phyloP scores from a whole-genome alignment of 2,888 invertebrate genomes.

The Drosophila stalkeri region DNA sequence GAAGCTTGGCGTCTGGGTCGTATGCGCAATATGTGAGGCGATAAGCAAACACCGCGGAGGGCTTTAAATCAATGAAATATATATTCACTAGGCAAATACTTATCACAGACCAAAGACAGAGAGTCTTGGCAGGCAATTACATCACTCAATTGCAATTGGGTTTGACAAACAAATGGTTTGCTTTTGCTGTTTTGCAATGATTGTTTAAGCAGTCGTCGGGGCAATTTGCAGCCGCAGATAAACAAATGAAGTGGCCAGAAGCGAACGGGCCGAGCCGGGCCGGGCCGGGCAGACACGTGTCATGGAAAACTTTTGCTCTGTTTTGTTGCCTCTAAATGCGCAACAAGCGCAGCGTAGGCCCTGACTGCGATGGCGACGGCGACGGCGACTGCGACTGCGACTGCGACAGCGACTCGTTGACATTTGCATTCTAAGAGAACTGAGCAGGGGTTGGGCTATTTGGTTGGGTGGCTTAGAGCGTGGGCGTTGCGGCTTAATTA shows the following conservation, averaged over 20 bases:
- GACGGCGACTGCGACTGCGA: conserved; percentile 11
- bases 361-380: conserved; percentile 9
- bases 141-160: conserved; percentile 54
- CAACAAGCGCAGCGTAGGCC: conserved; percentile 55
- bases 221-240: conserved; percentile 35
- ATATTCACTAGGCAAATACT: conserved; percentile 19
- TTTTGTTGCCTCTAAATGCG: conserved; percentile 47
- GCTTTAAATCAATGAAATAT: conserved; percentile 38
- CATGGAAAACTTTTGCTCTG: conserved; percentile 43
- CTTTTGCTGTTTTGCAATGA: conserved; percentile 26
- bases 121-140: conserved; percentile 30
- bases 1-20: conserved; percentile 23
- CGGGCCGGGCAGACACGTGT: conserved; percentile 46
- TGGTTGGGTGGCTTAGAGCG: conserved; percentile 2
- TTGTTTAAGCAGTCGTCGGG: conserved; percentile 39
- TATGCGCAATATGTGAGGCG: conserved; percentile 46
- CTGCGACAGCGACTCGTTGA: conserved; percentile 43
- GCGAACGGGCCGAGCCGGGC: conserved; percentile 2
- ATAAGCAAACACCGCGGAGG: conserved; percentile 31
- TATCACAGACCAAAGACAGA: neutral
- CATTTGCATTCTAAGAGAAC: conserved; percentile 64
- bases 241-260: conserved; percentile 37
- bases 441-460: neutral
- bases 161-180: conserved; percentile 65
- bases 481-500: conserved; percentile 60